These are phyloP conservation scores for Candoia aspera DNA, from an alignment of 2,113 vertebrate genomes.

Conservation along the genomic window DNA sequence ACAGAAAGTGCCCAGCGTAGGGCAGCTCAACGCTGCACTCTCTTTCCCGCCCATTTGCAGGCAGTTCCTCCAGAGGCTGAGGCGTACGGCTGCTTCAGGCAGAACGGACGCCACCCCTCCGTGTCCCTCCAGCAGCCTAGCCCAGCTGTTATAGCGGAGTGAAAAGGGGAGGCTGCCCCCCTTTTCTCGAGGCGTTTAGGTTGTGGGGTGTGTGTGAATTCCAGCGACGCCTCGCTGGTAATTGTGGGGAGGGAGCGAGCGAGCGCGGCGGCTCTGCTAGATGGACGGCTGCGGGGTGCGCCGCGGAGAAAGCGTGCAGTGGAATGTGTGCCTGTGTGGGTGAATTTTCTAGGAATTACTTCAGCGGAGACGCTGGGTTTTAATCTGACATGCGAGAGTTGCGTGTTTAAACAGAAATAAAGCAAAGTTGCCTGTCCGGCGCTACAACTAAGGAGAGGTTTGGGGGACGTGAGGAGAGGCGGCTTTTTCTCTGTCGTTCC, in stretches of 20 bases:
- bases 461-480: not conserved
- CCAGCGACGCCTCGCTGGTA: not conserved
- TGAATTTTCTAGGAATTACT: not conserved
- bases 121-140: not conserved
- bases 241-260: not conserved
- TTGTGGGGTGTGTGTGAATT: not conserved
- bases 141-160: not conserved
- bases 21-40: not conserved
- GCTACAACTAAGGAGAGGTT: too few relatives aligned
- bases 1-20: not conserved
- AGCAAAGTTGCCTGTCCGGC: not conserved
- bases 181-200: not conserved
- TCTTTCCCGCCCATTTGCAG: not conserved
- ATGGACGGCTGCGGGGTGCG: not conserved
- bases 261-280: not conserved
- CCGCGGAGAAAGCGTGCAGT: not conserved
- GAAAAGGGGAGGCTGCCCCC: not conserved
- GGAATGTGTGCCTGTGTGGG: not conserved
- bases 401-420: not conserved
- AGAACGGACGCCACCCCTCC: not conserved
- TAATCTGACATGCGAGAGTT: not conserved
- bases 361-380: not conserved
- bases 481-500: not conserved
- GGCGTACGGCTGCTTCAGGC: not conserved
- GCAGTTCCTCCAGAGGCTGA: not conserved